phyloP scores from a whole-genome alignment of 1,140 invertebrate genomes.

The Littorina saxatilis region DNA sequence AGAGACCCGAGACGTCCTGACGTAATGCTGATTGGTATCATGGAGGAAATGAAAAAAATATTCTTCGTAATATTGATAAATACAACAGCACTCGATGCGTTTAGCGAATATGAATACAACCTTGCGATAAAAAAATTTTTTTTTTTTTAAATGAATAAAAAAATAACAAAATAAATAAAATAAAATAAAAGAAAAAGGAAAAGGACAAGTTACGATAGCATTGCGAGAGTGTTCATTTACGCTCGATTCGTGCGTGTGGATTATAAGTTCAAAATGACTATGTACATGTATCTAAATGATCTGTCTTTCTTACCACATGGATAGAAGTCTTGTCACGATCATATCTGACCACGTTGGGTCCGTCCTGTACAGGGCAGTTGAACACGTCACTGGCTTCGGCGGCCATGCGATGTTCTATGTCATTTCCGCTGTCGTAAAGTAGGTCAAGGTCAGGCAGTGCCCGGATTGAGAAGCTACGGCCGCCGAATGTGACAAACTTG shows the following conservation, averaged over 20 bases:
- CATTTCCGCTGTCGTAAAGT: constrained; percentile 53
- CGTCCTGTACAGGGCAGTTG: constrained; percentile 16
- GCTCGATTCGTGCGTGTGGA: no score
- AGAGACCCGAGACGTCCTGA: not conserved
- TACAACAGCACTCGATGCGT: constrained; percentile 1
- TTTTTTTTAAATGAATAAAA: no score
- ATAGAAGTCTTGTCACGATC: constrained; percentile 2
- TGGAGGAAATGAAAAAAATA: no score
- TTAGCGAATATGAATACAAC: no score
- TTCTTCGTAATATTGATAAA: no score
- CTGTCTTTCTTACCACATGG: not conserved
- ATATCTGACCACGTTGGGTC: not conserved
- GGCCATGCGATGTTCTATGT: constrained; percentile 34
- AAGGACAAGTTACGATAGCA: no score
- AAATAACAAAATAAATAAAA: no score
- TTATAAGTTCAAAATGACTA: no score
- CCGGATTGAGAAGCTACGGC: constrained; percentile 48
- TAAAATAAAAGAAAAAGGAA: no score
- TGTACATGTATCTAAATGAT: no score
- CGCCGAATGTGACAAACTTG: constrained; percentile 47
- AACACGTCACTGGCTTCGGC: constrained; percentile 29
- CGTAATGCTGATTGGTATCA: not conserved
- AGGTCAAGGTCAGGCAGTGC: constrained; percentile 42
- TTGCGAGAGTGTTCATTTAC: no score
- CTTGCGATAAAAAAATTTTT: no score